Base-by-base conservation (phyloP, 2,113 vertebrate genomes). In the Phyllostomus hastatus region DNA sequence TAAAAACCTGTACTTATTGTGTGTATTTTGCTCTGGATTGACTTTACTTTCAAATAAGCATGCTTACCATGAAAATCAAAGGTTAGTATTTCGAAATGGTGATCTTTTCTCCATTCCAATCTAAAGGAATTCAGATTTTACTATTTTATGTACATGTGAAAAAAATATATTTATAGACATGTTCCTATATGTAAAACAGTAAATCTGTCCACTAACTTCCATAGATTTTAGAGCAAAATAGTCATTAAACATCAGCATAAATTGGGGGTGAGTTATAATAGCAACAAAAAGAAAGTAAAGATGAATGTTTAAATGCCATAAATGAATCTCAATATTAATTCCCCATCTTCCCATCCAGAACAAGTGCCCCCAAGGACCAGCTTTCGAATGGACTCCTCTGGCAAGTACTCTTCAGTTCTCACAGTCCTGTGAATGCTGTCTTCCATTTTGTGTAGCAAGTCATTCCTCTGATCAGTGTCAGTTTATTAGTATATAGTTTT, bases 341-440 rank as follows among this genome's bases (percentile, higher is more conserved):
- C 98, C 98, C 98, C 97, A 70, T 99, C 98, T 99, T 98, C 98
- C 98, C 97, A 98, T 98, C 98, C 98, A 99, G 99, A 99, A 97
- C 99, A 99, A 97, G 99, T 98, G 96, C 99, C 99, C 95, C 99
- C 99, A 93, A 99, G 99, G 98, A 99, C 99, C 90, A 98, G 98
- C 97, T 99, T 99, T 98, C 98, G 99, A 98, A 97, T 97, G 97
- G 99, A 99, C 98, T 99, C 99, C 97, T 98, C 99, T 97, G 99
- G 99, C 99, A 99, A 99, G 99, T 98, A 98, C 98, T 97, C 78
- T 95, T 97, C 96, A 98, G 95, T 90, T 97, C 96, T 97, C 98
- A 91, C 98, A 98, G 96, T 98, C 96, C 91, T 97, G 96, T 98
- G 98, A 97, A 97, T 66, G 95, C 96, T 81, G 72, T 98, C 94